A percentile compares a stretch with the other conserved stretches of the same genome.
These are phyloP conservation scores for Bufotes viridis DNA, from an alignment of 2,797 vertebrate genomes.

Conservation along the genomic window DNA sequence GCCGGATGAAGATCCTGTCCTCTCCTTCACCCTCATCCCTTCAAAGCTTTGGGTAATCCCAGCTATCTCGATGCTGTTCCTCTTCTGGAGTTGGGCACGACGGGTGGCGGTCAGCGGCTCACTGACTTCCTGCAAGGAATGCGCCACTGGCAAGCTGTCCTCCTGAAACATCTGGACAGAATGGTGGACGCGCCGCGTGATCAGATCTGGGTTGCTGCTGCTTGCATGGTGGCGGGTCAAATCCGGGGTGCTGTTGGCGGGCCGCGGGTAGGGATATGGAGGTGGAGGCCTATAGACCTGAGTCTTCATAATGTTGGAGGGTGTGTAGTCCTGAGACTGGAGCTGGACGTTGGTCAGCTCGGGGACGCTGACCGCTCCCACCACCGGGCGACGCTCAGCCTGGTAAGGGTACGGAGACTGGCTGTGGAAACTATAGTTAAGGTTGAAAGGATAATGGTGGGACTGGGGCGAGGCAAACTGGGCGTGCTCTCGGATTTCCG, in stretches of 20 bases:
- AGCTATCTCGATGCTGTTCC: slow-evolving; percentile 94
- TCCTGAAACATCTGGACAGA: slow-evolving; percentile 99
- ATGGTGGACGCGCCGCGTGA: slow-evolving; percentile 93
- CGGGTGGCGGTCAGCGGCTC: slow-evolving; percentile 85
- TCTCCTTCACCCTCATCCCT: slow-evolving; percentile 89
- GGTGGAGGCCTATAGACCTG: slow-evolving; percentile 95
- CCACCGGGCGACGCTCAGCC: slow-evolving; percentile 86
- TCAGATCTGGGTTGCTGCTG: slow-evolving; percentile 95
- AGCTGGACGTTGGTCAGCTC: slow-evolving; percentile 96
- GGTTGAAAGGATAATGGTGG: slow-evolving; percentile 85
- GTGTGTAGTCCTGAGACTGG: slow-evolving; percentile 92
- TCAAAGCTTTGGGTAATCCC: slow-evolving; percentile 87
- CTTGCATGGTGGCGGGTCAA: slow-evolving; percentile 93
- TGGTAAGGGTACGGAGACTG: slow-evolving; percentile 89
- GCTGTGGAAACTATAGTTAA: slow-evolving; percentile 94
- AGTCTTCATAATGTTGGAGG: slow-evolving; percentile 93
- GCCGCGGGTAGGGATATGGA: slow-evolving; percentile 89
- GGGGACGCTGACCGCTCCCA: slow-evolving; percentile 94
- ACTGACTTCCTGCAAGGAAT: slow-evolving; percentile 96
- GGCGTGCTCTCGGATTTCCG: slow-evolving; percentile 92
- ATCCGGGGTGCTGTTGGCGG: slow-evolving; percentile 97
- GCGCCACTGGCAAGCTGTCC: slow-evolving; percentile 94
- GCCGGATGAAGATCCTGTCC: slow-evolving; percentile 82
- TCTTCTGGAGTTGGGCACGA: slow-evolving; percentile 84
- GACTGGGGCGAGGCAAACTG: slow-evolving; percentile 74